phyloP scores from a whole-genome alignment of 1,140 invertebrate genomes.

The Drosophila busckii region DNA sequence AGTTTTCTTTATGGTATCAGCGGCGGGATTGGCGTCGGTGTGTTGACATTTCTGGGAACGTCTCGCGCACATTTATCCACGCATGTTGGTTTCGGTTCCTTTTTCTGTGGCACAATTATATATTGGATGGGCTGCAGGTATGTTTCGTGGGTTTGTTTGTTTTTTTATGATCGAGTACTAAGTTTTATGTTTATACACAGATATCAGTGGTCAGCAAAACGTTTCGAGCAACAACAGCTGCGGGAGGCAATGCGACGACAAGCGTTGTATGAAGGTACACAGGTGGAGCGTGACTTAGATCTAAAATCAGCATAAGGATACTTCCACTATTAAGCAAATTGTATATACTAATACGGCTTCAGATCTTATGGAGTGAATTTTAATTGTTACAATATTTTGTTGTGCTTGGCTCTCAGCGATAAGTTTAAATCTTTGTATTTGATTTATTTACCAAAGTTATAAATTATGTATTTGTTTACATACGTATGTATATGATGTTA shows the following conservation, averaged over 20 bases:
- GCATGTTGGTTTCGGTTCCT: constrained; percentile 80
- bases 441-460: neutral
- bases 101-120: constrained; percentile 79
- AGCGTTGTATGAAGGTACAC: constrained; percentile 77
- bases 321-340: constrained; percentile 12
- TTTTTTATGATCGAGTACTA: neutral
- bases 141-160: neutral
- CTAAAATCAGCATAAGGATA: constrained; percentile 68
- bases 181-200: constrained; percentile 21
- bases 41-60: constrained; percentile 82
- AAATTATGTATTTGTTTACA: too few relatives aligned
- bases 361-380: too few relatives aligned
- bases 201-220: constrained; percentile 79
- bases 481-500: too few relatives aligned
- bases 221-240: constrained; percentile 79
- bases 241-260: constrained; percentile 74
- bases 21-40: constrained; percentile 80
- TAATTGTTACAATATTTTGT: too few relatives aligned
- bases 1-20: constrained; percentile 82
- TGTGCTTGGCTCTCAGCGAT: constrained; percentile 5
- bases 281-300: constrained; percentile 58
- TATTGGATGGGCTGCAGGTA: constrained; percentile 81
- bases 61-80: constrained; percentile 80
- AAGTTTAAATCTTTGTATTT: constrained; percentile 18
- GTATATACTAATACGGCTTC: neutral